These are phyloP conservation scores for Drosophila simulans DNA, from an alignment of 1,140 invertebrate genomes.

Conservation along the genomic window DNA sequence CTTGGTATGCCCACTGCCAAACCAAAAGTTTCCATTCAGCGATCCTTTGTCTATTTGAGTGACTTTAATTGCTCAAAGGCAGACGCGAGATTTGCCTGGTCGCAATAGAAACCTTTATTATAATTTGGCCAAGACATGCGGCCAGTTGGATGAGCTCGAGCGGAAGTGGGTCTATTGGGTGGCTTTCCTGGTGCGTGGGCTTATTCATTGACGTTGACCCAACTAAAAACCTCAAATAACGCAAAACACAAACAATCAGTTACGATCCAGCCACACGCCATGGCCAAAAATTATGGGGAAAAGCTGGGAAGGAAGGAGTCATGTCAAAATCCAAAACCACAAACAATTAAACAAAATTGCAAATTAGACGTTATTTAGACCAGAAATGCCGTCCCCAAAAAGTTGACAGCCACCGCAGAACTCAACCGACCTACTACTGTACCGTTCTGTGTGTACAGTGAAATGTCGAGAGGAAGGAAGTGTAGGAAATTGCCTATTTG, in stretches of 20 bases:
- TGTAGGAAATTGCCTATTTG: slow-evolving; percentile 83
- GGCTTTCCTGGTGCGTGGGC: slow-evolving; percentile 50
- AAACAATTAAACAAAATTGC: slow-evolving; percentile 83
- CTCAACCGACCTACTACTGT: slow-evolving; percentile 21
- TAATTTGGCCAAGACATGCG: slow-evolving; percentile 71
- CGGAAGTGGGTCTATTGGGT: slow-evolving; percentile 39
- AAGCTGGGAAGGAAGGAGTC: slow-evolving; percentile 43
- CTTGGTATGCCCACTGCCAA: background rate
- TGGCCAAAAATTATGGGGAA: slow-evolving; percentile 22
- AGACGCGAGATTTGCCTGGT: slow-evolving; percentile 42
- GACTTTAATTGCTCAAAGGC: slow-evolving; percentile 65
- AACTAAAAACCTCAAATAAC: slow-evolving; percentile 79
- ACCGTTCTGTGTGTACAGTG: slow-evolving; percentile 21
- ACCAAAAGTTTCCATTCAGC: slow-evolving; percentile 1
- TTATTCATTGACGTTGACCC: slow-evolving; percentile 71
- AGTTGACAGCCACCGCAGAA: slow-evolving; percentile 36
- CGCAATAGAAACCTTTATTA: slow-evolving; percentile 75
- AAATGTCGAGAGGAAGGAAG: slow-evolving; percentile 77
- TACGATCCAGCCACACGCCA: slow-evolving; percentile 58
- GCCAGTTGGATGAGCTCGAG: slow-evolving; percentile 41
- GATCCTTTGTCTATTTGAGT: slow-evolving; percentile 40
- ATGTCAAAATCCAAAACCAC: slow-evolving; percentile 79
- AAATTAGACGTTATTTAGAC: slow-evolving; percentile 81
- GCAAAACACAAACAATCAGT: slow-evolving; percentile 70
- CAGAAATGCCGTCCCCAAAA: slow-evolving; percentile 63